Evolutionary conservation across 2,113 vertebrate species (phyloP), one percentile per base, ranked within the genome.

Genomic region (Pampusana beccarii): DNA sequence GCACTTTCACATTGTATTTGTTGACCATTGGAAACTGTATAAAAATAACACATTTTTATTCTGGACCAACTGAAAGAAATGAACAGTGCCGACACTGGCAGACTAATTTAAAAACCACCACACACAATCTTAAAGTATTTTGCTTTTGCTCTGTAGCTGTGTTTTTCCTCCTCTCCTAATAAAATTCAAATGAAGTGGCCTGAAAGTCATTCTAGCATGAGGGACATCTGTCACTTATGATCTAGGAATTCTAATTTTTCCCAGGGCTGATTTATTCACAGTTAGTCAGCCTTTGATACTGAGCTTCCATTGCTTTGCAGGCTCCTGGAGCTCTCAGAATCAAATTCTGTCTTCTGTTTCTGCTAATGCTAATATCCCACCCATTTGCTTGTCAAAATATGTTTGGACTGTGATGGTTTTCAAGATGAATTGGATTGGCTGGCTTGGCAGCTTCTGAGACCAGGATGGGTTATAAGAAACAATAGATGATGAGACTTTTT

Each of bases 141-240:
- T 81, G 34, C 16, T 54, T 81, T 65, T 91, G 15, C 33, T 90
- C 33, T 65, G 77, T 81, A 58, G 85, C 61, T 82, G 53, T 64
- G 21, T 73, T 95, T 91, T 85, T 64, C 34, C 15, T 86, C 18
- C 10, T 90, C 9, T 84, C 33, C n/a, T 94, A 93, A 75, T 89
- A 92, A 90, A 92, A 96, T 97, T 80, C 48, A 92, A 84, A 62
- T 64, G 31, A 86, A 89, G 65, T 79, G 53, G 23, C 44, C 87
- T 89, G 66, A 72, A 96, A 95, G 62, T 92, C 62, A 94, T 92
- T 84, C 73, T 11, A 15, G 20, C 77, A n/a, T 66, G 71, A 94
- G 88, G 60, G 71, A 66, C 91, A 91, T 93, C 88, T 93, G 89
- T 90, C 77, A 97, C 26, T 94, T 92, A 44, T 13, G 53, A 79